These are phyloP conservation scores for Stylophora pistillata DNA, from an alignment of 64 coral and sea anemone genomes.

Conservation along the genomic window DNA sequence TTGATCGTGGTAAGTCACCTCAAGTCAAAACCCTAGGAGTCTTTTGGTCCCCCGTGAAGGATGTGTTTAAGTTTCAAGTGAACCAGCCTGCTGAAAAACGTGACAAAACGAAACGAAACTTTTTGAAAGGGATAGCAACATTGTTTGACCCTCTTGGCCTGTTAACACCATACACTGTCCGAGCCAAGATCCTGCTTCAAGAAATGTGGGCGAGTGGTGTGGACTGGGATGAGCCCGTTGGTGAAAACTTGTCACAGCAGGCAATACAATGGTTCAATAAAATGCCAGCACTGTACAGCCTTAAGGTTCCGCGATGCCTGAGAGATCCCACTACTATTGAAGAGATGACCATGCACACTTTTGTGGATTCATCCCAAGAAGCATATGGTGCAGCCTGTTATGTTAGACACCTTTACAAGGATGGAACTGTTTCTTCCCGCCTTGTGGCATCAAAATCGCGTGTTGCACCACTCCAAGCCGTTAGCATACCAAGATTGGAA, in stretches of 20 bases:
- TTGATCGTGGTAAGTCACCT: conserved; percentile 40
- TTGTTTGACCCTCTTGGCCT: conserved; percentile 24
- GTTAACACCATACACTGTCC: not conserved
- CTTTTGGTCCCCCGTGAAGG: not conserved
- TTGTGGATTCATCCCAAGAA: too few relatives aligned
- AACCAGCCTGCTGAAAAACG: not conserved
- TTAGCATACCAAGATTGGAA: too few relatives aligned
- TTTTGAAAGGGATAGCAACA: not conserved
- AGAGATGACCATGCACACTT: too few relatives aligned
- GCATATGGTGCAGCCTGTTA: too few relatives aligned
- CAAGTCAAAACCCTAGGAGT: conserved; percentile 70
- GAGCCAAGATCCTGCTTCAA: conserved; percentile 23
- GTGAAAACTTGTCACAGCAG: not conserved
- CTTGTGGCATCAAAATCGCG: too few relatives aligned
- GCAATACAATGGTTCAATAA: too few relatives aligned
- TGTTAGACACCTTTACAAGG: too few relatives aligned
- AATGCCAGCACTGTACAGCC: too few relatives aligned
- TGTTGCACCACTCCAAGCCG: too few relatives aligned
- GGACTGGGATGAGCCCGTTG: conserved; percentile 14
- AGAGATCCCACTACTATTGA: too few relatives aligned
- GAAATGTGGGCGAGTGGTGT: conserved; percentile 12
- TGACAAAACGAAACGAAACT: not conserved
- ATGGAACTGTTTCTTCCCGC: too few relatives aligned
- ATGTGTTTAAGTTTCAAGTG: not conserved
- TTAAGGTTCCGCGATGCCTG: too few relatives aligned